Percentiles rank a stretch among this genome's conserved stretches.
These are phyloP conservation scores for Zoroaster sp. DNA, from an alignment of 53 echinoderm and acorn worm species.

Conservation along the genomic window DNA sequence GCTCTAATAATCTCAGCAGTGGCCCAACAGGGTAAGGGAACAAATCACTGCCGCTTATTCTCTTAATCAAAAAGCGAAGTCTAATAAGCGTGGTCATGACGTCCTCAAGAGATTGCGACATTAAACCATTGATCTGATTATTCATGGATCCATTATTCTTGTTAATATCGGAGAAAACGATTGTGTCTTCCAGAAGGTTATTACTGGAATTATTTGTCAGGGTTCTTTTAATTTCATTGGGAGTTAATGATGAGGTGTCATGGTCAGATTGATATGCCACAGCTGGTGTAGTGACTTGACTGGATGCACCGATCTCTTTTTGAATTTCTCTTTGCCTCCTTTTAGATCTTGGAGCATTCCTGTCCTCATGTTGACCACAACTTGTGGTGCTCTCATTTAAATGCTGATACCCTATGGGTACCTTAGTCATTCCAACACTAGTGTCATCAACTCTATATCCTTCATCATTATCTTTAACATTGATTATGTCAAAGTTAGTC, in stretches of 20 bases:
- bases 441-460: not conserved
- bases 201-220: not conserved
- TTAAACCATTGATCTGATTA: not conserved
- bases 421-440: not conserved
- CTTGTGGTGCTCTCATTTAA: not conserved
- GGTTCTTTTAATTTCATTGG: not conserved
- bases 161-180: not conserved
- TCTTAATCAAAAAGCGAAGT: constrained; percentile 74
- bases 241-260: not conserved
- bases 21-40: constrained; percentile 80
- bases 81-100: constrained; percentile 78
- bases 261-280: not conserved
- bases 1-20: constrained; percentile 64
- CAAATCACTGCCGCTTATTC: constrained; percentile 57
- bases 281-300: not conserved
- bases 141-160: too few species aligned
- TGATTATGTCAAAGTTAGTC: not conserved
- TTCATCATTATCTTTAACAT: not conserved
- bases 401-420: not conserved
- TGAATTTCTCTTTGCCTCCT: not conserved
- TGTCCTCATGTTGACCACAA: too few species aligned
- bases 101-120: constrained; percentile 45
- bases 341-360: not conserved
- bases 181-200: not conserved
- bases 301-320: not conserved